Conservation (phyloP, 2,113 vertebrate genomes). For the Chaetodon trifascialis region DNA sequence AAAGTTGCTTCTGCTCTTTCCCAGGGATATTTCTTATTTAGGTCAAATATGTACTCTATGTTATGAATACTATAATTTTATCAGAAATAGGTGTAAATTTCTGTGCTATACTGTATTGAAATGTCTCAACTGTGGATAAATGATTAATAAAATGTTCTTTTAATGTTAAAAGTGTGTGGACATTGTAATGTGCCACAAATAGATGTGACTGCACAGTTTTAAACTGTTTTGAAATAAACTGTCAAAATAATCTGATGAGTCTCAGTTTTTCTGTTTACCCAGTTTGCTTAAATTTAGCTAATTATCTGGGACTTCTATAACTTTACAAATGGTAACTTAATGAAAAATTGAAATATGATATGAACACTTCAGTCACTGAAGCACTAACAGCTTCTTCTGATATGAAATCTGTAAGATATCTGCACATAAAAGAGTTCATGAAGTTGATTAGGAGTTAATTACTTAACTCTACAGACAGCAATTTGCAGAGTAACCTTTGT, state of each 20-base stretch:
- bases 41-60: not conserved
- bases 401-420: conserved; percentile 9
- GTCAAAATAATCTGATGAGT: not conserved
- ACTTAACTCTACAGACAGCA: not conserved
- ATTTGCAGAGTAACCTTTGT: no score
- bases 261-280: not conserved
- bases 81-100: not conserved
- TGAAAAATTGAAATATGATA: not conserved
- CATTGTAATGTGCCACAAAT: not conserved
- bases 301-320: not conserved
- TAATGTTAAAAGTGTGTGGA: not conserved
- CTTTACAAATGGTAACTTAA: not conserved
- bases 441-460: no score
- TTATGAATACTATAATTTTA: not conserved
- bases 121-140: not conserved
- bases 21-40: not conserved
- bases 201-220: not conserved
- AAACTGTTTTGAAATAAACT: conserved; percentile 9
- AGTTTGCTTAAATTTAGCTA: not conserved
- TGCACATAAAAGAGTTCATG: not conserved
- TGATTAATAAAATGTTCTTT: not conserved
- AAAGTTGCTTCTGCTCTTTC: not conserved
- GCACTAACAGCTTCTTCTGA: not conserved
- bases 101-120: not conserved
- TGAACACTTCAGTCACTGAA: no score